These are phyloP conservation scores for Chrysogorgia sp. DNA, from an alignment of 92 coral and sea anemone species.

Conservation along the genomic window DNA sequence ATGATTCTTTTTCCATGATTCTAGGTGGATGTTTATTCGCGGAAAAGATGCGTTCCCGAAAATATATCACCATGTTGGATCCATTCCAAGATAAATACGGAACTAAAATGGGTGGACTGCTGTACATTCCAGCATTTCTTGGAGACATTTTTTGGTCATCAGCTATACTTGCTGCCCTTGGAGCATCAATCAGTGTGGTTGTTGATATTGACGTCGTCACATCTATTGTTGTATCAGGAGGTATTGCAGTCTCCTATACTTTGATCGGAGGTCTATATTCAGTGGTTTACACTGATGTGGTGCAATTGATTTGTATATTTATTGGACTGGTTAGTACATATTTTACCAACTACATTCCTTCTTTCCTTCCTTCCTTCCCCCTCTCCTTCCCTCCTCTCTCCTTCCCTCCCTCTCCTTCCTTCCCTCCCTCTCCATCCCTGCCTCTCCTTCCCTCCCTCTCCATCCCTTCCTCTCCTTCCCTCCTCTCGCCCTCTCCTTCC, in stretches of 20 bases:
- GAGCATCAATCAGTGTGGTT: slow-evolving; percentile 91
- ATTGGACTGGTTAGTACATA: slow-evolving; percentile 80
- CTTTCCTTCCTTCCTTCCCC: too few relatives aligned
- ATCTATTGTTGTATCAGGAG: slow-evolving; percentile 76
- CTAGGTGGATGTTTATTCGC: slow-evolving; percentile 85
- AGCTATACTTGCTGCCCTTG: slow-evolving; percentile 91
- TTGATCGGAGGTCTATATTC: slow-evolving; percentile 90
- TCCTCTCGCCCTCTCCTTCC: too few relatives aligned
- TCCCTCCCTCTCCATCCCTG: too few relatives aligned
- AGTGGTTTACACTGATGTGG: slow-evolving; percentile 92
- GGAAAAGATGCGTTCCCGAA: slow-evolving; percentile 76
- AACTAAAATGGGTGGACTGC: slow-evolving; percentile 80
- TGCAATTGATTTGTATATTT: slow-evolving; percentile 85
- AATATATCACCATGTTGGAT: slow-evolving; percentile 87
- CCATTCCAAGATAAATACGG: slow-evolving; percentile 90
- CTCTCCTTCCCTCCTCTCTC: too few relatives aligned
- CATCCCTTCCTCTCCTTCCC: too few relatives aligned
- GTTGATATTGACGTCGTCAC: slow-evolving; percentile 67
- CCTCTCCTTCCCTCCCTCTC: too few relatives aligned
- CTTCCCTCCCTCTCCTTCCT: too few relatives aligned
- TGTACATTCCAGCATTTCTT: slow-evolving; percentile 85
- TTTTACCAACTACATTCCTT: not conserved
- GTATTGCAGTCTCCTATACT: slow-evolving; percentile 82
- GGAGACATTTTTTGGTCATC: slow-evolving; percentile 97
- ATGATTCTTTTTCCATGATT: not conserved